These are phyloP conservation scores for Oedothorax gibbosus DNA, from an alignment of 1,140 invertebrate genomes.

Conservation along the genomic window DNA sequence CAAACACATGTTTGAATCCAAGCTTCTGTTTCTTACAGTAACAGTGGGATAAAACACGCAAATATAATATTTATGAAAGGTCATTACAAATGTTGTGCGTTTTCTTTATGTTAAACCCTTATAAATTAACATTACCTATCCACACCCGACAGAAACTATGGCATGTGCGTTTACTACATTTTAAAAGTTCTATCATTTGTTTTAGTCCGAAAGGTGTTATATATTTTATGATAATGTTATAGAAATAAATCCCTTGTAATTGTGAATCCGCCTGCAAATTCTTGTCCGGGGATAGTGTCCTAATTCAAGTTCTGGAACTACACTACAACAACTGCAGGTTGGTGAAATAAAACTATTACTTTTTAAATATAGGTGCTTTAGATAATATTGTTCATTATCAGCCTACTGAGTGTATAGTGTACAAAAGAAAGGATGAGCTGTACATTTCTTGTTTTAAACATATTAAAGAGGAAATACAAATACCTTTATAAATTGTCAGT, in stretches of 20 bases:
- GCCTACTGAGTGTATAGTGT: slow-evolving; percentile 62
- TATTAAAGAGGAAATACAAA: slow-evolving; percentile 60
- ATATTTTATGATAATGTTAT: slow-evolving; percentile 61
- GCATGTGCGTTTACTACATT: no score
- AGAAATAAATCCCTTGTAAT: slow-evolving; percentile 34
- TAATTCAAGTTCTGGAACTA: slow-evolving; percentile 27
- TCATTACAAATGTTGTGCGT: not conserved
- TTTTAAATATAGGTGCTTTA: slow-evolving; percentile 61
- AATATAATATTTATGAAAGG: no score
- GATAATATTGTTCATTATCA: slow-evolving; percentile 59
- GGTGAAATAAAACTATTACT: slow-evolving; percentile 56
- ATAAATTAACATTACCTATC: not conserved
- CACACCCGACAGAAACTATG: not conserved
- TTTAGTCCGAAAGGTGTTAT: slow-evolving; percentile 54
- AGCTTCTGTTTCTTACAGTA: no score
- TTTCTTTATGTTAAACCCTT: slow-evolving; percentile 1
- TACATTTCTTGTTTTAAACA: slow-evolving; percentile 62
- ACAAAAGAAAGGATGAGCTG: slow-evolving; percentile 60
- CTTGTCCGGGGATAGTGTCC: slow-evolving; percentile 6
- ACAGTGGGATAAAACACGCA: no score
- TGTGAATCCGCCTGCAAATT: slow-evolving; percentile 27
- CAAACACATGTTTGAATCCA: not conserved
- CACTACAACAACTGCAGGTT: slow-evolving; percentile 22
- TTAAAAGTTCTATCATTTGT: slow-evolving; percentile 33
- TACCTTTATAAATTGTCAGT: slow-evolving; percentile 46